These are phyloP conservation scores for Thereva unica DNA, from an alignment of 2,888 invertebrate genomes.

Conservation along the genomic window DNA sequence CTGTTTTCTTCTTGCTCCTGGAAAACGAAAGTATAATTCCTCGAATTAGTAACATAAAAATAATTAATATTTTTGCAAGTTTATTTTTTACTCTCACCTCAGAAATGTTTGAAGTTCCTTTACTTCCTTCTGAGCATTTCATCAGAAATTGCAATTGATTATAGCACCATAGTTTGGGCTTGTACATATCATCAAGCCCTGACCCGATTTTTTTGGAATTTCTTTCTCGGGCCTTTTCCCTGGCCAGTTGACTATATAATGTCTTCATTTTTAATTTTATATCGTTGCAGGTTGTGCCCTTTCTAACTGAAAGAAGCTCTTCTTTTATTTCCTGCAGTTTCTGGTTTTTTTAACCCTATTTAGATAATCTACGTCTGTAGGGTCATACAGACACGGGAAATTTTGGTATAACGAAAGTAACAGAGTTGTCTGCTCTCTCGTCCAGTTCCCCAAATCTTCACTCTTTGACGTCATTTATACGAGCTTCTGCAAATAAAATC, in stretches of 20 bases:
- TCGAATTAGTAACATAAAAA: too few relatives aligned
- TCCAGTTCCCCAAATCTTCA: neutral
- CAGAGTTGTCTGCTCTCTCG: neutral
- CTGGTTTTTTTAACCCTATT: neutral
- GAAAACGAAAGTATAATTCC: too few relatives aligned
- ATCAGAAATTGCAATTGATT: too few relatives aligned
- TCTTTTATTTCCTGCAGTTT: neutral
- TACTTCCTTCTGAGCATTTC: too few relatives aligned
- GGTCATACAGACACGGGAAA: neutral
- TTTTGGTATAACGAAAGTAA: neutral
- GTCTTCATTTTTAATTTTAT: conserved; percentile 1
- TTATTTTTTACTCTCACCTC: too few relatives aligned
- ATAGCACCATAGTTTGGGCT: conserved; percentile 3
- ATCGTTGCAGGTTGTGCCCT: neutral
- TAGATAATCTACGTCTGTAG: neutral
- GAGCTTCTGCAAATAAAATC: too few relatives aligned
- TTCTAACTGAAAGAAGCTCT: neutral
- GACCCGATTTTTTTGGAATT: neutral
- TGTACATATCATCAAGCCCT: neutral
- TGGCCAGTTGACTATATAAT: neutral
- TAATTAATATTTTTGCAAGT: too few relatives aligned
- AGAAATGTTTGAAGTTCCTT: too few relatives aligned
- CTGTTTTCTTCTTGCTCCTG: too few relatives aligned
- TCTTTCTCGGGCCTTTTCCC: neutral
- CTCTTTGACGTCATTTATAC: too few relatives aligned